Evolutionary conservation across 2,113 vertebrate species (phyloP).

Genomic region (Dryoscopus gambensis): DNA sequence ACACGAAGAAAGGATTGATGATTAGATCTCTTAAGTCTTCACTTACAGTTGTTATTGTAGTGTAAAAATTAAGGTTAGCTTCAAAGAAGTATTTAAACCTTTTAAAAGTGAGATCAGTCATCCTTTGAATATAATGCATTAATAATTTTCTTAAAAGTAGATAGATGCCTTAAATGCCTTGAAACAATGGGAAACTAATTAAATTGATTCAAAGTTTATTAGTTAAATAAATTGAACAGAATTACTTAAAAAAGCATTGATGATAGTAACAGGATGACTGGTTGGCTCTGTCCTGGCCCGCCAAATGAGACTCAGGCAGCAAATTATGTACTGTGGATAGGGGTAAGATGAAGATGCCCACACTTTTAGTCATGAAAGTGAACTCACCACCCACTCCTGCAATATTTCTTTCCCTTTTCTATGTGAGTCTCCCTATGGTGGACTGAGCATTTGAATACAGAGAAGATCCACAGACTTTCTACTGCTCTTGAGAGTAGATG

Average conservation of each 20-base stretch:
- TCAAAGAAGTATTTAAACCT: neutral
- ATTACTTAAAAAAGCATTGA: neutral
- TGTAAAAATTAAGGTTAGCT: neutral
- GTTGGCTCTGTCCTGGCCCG: neutral
- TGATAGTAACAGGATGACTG: neutral
- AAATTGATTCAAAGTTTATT: neutral
- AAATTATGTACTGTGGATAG: neutral
- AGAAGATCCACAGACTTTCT: neutral
- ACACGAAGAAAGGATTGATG: neutral
- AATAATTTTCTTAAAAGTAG: neutral
- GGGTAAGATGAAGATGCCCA: neutral
- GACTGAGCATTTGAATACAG: neutral
- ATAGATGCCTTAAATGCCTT: neutral
- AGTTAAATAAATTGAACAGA: neutral
- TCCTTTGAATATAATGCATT: neutral
- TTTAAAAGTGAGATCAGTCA: neutral
- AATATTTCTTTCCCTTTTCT: neutral
- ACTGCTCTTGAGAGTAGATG: neutral
- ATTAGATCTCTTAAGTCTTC: neutral
- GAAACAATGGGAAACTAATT: neutral
- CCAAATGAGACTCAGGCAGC: neutral
- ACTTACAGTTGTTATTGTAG: neutral
- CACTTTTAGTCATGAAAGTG: neutral
- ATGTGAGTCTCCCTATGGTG: accelerated
- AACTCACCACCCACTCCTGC: neutral